Base-by-base conservation (phyloP, 2,113 vertebrate species). In the Pavo muticus region DNA sequence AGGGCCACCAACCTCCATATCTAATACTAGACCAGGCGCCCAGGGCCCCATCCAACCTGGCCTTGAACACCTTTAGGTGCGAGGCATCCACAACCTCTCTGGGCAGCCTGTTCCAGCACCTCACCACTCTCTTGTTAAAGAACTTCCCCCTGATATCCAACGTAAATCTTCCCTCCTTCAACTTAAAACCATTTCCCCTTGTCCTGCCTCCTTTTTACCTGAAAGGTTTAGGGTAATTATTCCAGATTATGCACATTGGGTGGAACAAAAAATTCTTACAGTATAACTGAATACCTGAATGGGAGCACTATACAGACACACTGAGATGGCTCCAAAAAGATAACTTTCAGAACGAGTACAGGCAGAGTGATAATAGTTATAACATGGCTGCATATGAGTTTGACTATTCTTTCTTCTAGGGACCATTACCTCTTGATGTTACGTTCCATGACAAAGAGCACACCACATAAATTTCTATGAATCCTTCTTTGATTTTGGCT, bases 171-270 rank as follows among this genome's bases (percentile, higher is more conserved):
- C 47, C 47, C 47, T 48, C 47, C 21, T 48, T 48, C 47, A 48
- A 48, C 21, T 48, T 48, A 48, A 48, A 48, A 48, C 21, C 21
- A 48, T 24, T 48, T 48, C 24, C 24, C 24, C 50, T 52, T 52
- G 50, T 52, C 50, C 50, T 48, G 24, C 48, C 48, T 25, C 21
- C 48, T 50, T 48, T 50, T 25, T 25, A 25, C 48, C 48, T 50
- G 24, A 25, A 24, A 50, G 23, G 32, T 57, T 84, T 94, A 47
- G 78, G 81, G 78, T 61, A 78, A 39, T 78, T 87, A 89, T 88
- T 92, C 90, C 91, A 91, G 77, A 95, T 91, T 91, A 84, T 76
- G 29, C 90, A 85, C 85, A 90, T 74, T 79, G 87, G 48, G 67
- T 24, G 0, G 39, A 90, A 91, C 73, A 85, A 88, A 94, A 94